Evolutionary conservation across 92 coral and sea anemone genomes (phyloP).

Genomic region (Paragorgia papillata): DNA sequence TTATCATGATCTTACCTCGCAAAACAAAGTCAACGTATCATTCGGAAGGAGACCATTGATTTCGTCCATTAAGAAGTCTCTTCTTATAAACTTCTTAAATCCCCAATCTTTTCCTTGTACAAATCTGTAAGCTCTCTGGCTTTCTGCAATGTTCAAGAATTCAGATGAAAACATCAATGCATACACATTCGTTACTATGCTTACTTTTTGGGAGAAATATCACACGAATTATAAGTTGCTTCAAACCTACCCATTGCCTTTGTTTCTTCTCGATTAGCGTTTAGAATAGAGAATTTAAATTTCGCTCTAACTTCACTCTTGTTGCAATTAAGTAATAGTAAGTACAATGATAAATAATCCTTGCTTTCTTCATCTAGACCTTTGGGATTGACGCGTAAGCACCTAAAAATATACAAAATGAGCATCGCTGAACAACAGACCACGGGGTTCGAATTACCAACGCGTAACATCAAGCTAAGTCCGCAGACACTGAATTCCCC

Average conservation of each 20-base stretch:
- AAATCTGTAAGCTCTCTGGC: conserved; percentile 98
- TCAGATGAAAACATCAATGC: too few relatives aligned
- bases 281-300: conserved; percentile 94
- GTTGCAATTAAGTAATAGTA: conserved; percentile 87
- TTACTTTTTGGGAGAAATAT: too few relatives aligned
- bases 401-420: conserved; percentile 58
- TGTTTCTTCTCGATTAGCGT: conserved; percentile 98
- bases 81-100: conserved; percentile 94
- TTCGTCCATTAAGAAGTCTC: conserved; percentile 98
- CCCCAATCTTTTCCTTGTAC: conserved; percentile 99
- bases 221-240: too few relatives aligned
- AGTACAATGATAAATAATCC: conserved; percentile 89
- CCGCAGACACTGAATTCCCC: too few relatives aligned
- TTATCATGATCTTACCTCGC: conserved; percentile 72
- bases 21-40: conserved; percentile 93
- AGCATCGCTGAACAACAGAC: neutral
- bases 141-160: conserved; percentile 60
- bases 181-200: too few relatives aligned
- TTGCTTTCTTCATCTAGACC: conserved; percentile 99
- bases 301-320: conserved; percentile 99
- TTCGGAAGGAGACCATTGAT: conserved; percentile 95
- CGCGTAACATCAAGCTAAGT: too few relatives aligned
- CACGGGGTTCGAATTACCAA: too few relatives aligned
- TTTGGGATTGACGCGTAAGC: conserved; percentile 93
- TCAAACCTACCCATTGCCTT: conserved; percentile 91